Evolutionary conservation across 2,797 vertebrate species (phyloP).

Genomic region (Halcyon badia): DNA sequence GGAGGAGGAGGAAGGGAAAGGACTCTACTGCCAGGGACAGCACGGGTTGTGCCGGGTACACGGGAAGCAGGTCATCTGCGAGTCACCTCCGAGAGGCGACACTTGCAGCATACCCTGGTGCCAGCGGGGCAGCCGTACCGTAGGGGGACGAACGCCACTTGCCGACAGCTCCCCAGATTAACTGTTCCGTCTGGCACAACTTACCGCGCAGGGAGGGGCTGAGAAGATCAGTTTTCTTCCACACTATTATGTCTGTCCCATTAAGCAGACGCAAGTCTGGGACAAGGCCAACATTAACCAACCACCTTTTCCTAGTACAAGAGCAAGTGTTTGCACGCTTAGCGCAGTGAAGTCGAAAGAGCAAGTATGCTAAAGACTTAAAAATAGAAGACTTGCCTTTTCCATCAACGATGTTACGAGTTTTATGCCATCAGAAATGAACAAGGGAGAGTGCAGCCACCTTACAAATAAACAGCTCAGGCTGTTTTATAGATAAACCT

Average conservation of each 20-base stretch:
- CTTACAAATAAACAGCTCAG: neutral
- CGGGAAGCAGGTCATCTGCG: accelerated
- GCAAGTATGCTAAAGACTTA: neutral
- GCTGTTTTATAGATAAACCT: neutral
- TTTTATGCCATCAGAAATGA: neutral
- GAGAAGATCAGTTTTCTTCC: neutral
- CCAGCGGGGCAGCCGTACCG: neutral
- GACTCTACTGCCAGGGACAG: neutral
- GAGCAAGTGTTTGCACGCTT: too few relatives aligned
- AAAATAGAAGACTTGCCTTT: neutral
- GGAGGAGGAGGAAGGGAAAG: neutral
- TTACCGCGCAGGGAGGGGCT: neutral
- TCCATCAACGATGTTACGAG: neutral
- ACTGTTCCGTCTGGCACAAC: neutral
- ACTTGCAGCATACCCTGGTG: too few relatives aligned
- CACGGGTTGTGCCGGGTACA: too few relatives aligned
- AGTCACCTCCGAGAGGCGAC: accelerated
- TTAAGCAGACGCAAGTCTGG: neutral
- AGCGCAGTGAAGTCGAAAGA: neutral
- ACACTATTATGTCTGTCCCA: accelerated
- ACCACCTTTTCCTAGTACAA: neutral
- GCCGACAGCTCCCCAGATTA: neutral
- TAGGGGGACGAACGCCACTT: accelerated
- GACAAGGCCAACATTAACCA: neutral
- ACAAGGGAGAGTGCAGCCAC: neutral